Conservation (phyloP, 2,888 invertebrate species). For the Agriopis aurantiaria region DNA sequence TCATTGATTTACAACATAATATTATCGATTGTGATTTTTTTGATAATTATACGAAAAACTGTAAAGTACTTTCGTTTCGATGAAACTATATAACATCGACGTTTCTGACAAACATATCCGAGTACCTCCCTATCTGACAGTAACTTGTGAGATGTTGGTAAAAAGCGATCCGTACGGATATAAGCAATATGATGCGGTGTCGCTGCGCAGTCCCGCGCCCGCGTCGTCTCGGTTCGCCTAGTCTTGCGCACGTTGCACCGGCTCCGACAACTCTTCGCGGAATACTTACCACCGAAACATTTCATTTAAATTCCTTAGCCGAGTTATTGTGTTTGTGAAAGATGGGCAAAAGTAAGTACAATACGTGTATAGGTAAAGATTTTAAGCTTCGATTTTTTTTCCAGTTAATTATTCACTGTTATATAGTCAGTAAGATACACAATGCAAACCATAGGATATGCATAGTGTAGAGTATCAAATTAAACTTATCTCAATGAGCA, state of each 20-base stretch:
- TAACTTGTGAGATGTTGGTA: constrained; percentile 24
- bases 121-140: constrained; percentile 9
- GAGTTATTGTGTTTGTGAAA: constrained; percentile 29
- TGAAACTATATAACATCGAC: constrained; percentile 5
- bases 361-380: not conserved
- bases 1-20: too few relatives aligned
- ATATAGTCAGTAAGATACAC: too few relatives aligned
- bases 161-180: constrained; percentile 25
- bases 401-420: too few relatives aligned
- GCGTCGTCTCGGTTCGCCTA: constrained; percentile 3
- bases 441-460: too few relatives aligned
- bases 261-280: constrained; percentile 3
- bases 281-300: not conserved
- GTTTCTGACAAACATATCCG: not conserved
- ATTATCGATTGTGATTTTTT: too few relatives aligned
- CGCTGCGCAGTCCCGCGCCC: constrained; percentile 9
- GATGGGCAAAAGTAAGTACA: constrained; percentile 57
- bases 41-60: too few relatives aligned
- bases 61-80: not conserved
- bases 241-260: not conserved
- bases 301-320: not conserved
- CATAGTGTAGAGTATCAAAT: too few relatives aligned
- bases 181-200: constrained; percentile 19
- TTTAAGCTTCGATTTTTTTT: too few relatives aligned
- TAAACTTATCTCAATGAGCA: too few relatives aligned